phyloP scores from a whole-genome alignment of 2,113 vertebrate species.

The Melanerpes aurifrons region DNA sequence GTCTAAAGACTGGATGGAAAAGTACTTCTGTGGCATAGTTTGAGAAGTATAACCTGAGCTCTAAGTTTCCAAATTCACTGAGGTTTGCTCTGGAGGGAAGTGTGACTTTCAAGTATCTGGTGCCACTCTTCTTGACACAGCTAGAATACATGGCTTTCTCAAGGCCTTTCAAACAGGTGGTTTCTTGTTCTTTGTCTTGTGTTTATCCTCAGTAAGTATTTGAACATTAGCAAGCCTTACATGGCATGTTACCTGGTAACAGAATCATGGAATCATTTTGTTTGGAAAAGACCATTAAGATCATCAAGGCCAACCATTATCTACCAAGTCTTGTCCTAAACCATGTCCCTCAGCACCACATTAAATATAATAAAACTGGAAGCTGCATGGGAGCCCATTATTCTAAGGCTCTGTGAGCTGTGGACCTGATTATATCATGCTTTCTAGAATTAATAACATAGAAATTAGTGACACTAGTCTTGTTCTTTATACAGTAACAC shows the following conservation, averaged over 20 bases:
- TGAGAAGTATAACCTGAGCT: background rate
- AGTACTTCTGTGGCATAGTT: background rate
- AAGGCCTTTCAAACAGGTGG: background rate
- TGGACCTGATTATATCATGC: background rate
- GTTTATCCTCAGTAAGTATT: background rate
- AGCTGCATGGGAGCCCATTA: background rate
- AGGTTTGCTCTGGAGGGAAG: background rate
- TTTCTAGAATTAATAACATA: background rate
- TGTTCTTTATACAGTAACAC: background rate
- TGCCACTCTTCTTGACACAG: background rate
- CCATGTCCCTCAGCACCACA: no score
- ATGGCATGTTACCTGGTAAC: background rate
- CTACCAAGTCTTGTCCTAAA: no score
- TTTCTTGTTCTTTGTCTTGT: background rate
- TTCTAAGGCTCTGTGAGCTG: background rate
- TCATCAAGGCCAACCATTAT: no score
- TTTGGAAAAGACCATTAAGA: no score
- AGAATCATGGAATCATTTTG: no score
- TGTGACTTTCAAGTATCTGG: background rate
- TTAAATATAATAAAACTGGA: background rate
- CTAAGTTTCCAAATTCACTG: background rate
- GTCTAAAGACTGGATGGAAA: background rate
- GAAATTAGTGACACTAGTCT: background rate
- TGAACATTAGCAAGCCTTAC: background rate
- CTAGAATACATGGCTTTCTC: background rate